Percentiles rank a stretch among this genome's conserved stretches.
Evolutionary conservation across 1,140 invertebrate genomes (phyloP).

Genomic region (Schlechtendalia chinensis): DNA sequence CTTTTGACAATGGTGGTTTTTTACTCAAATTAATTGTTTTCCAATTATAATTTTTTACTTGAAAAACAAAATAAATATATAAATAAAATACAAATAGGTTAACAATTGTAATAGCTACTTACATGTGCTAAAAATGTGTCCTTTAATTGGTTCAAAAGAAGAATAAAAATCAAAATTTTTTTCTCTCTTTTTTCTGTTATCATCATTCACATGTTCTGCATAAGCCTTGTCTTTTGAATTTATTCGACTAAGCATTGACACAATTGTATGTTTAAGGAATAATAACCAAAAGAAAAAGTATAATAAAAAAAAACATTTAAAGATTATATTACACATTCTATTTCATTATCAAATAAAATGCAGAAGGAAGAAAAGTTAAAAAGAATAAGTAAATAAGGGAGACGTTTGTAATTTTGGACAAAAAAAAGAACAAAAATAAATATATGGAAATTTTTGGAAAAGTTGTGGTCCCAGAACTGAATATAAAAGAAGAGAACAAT

Average conservation of each 20-base stretch:
- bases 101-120: not conserved
- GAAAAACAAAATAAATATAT: not conserved
- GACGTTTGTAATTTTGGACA: too few species aligned
- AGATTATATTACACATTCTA: too few species aligned
- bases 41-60: constrained; percentile 22
- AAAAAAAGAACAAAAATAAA: too few species aligned
- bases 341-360: too few species aligned
- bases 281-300: too few species aligned
- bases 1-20: not conserved
- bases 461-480: too few species aligned
- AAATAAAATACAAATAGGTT: not conserved
- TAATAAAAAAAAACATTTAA: too few species aligned
- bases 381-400: too few species aligned
- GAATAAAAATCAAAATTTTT: constrained; percentile 30
- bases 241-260: not conserved
- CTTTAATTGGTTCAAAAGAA: constrained; percentile 23
- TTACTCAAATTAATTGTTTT: constrained; percentile 24
- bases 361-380: too few species aligned
- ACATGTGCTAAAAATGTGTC: not conserved
- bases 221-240: constrained; percentile 11
- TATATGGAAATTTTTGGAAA: too few species aligned
- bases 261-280: too few species aligned
- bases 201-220: not conserved
- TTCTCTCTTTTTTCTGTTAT: constrained; percentile 24
- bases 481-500: not conserved